Conservation (phyloP, 2,113 vertebrate genomes). For the Apus apus region DNA sequence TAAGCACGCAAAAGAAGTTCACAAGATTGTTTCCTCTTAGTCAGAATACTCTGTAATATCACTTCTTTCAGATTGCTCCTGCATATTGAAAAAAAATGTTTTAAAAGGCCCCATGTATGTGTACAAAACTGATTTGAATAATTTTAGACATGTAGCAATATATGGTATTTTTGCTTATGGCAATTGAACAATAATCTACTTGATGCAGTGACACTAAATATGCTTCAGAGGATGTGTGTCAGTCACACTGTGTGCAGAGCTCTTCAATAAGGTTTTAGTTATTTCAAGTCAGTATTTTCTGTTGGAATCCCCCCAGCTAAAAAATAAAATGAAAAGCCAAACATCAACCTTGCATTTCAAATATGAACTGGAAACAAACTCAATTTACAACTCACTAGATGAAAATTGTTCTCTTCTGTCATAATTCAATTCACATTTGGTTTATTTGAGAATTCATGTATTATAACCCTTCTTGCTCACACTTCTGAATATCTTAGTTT, state of each 20-base stretch:
- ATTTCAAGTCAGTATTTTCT: background rate
- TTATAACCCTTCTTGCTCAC: constrained; percentile 2
- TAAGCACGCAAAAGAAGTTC: background rate
- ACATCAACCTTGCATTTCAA: constrained; percentile 7
- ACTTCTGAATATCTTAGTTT: background rate
- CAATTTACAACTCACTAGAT: constrained; percentile 13
- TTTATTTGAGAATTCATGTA: constrained; percentile 33
- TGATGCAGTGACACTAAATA: background rate
- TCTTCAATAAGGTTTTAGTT: background rate
- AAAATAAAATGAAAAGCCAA: constrained; percentile 26
- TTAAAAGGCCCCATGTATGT: background rate
- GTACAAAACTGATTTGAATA: constrained; percentile 32
- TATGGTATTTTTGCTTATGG: background rate
- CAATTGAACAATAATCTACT: background rate
- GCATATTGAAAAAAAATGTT: background rate
- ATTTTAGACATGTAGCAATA: background rate
- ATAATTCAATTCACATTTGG: constrained; percentile 49
- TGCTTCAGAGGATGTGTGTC: background rate
- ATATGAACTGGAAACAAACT: constrained; percentile 28
- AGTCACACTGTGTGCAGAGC: background rate
- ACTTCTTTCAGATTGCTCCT: background rate
- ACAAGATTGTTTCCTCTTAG: background rate
- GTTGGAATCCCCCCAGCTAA: constrained; percentile 21
- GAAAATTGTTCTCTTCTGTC: constrained; percentile 38
- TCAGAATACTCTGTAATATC: background rate